These are phyloP conservation scores for Panurus biarmicus DNA, from an alignment of 2,113 vertebrate species.

Conservation along the genomic window DNA sequence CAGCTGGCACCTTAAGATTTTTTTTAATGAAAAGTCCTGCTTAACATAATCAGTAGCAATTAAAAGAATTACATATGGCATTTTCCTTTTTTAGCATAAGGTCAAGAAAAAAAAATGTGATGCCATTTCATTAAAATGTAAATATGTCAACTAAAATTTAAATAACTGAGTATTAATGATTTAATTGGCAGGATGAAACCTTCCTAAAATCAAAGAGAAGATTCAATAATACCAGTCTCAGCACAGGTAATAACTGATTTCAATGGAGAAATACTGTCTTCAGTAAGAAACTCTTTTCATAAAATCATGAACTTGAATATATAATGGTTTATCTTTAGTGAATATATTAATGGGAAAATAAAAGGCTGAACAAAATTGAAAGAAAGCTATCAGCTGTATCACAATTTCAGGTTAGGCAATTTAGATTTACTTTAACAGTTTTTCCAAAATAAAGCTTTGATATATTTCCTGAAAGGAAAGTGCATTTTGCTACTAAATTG, in stretches of 20 bases:
- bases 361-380: slow-evolving; percentile 16
- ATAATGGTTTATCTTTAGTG: slow-evolving; percentile 4
- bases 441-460: slow-evolving; percentile 33
- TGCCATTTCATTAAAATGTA: slow-evolving; percentile 4
- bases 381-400: slow-evolving; percentile 12
- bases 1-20: not conserved
- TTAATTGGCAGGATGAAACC: slow-evolving; percentile 9
- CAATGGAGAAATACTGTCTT: not conserved
- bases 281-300: not conserved
- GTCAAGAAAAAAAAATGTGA: not conserved
- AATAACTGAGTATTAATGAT: not conserved
- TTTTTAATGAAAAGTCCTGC: not conserved
- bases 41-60: not conserved
- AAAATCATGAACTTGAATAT: not conserved
- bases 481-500: not conserved
- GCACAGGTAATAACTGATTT: not conserved
- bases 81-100: not conserved
- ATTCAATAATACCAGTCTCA: not conserved
- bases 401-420: slow-evolving; percentile 36
- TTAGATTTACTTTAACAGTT: slow-evolving; percentile 23
- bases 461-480: slow-evolving; percentile 13
- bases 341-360: slow-evolving; percentile 1
- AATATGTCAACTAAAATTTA: not conserved
- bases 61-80: not conserved
- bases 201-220: not conserved